These are phyloP conservation scores for Amiota minor DNA, from an alignment of 2,888 invertebrate species.

Conservation along the genomic window DNA sequence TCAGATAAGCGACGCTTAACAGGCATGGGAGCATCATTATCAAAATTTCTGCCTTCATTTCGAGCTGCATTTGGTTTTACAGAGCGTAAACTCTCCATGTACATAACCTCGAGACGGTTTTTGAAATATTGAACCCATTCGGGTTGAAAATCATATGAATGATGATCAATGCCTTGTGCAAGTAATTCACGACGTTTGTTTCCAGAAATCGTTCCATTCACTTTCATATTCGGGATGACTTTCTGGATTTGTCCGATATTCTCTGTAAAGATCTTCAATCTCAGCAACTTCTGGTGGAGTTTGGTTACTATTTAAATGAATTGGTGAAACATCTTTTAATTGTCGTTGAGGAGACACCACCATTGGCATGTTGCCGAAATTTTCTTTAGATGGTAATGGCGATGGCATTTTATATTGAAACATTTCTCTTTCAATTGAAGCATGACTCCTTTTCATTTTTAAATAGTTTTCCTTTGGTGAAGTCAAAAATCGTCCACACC, in stretches of 20 bases:
- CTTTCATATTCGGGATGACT: constrained; percentile 87
- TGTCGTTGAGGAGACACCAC: neutral
- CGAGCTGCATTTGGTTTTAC: constrained; percentile 28
- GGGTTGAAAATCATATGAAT: constrained; percentile 85
- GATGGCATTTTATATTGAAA: neutral
- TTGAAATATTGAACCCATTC: constrained; percentile 90
- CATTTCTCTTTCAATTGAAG: neutral
- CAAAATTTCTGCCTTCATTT: neutral
- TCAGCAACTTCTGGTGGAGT: constrained; percentile 39
- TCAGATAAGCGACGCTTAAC: no score
- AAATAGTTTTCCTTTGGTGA: neutral
- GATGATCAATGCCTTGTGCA: constrained; percentile 75
- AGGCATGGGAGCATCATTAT: no score
- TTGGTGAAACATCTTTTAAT: neutral
- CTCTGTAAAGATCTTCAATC: constrained; percentile 75
- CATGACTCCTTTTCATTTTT: neutral
- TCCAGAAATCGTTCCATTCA: constrained; percentile 91
- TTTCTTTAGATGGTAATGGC: neutral
- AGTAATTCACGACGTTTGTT: constrained; percentile 81
- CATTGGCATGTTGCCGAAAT: neutral
- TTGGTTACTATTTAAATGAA: constrained; percentile 45
- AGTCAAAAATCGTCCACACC: neutral
- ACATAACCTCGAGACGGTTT: constrained; percentile 82
- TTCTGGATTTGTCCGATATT: constrained; percentile 80
- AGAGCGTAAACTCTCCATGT: constrained; percentile 78